A percentile compares a stretch with the other conserved stretches of the same genome.
These are phyloP conservation scores for Trissolcus basalis DNA, from an alignment of 1,140 invertebrate genomes.

Conservation along the genomic window DNA sequence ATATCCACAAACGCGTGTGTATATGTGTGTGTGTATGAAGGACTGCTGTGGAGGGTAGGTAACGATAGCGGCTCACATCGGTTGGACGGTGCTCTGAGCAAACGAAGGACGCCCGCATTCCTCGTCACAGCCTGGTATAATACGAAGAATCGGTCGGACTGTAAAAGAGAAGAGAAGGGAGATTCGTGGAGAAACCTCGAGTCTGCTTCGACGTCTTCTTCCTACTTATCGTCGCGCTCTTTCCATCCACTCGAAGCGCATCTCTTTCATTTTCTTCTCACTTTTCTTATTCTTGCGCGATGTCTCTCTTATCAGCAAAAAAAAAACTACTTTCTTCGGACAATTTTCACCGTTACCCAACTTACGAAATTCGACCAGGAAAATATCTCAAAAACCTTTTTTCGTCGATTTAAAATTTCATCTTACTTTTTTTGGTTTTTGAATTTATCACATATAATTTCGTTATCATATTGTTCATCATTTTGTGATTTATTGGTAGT, in stretches of 20 bases:
- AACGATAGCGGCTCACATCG: conserved; percentile 70
- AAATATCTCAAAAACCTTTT: conserved; percentile 13
- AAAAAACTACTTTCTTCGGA: conserved; percentile 24
- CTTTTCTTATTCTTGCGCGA: conserved; percentile 18
- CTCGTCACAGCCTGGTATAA: conserved; percentile 74
- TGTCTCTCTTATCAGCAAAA: conserved; percentile 7
- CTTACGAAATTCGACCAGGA: no score
- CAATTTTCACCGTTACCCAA: conserved; percentile 19
- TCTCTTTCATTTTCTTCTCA: conserved; percentile 34
- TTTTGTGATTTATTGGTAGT: no score
- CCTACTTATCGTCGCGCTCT: conserved; percentile 42
- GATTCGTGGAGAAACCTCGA: conserved; percentile 57
- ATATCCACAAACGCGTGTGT: not conserved
- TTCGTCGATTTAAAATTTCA: no score
- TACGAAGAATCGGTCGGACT: conserved; percentile 72
- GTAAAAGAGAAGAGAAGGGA: conserved; percentile 60
- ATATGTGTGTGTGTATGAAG: conserved; percentile 60
- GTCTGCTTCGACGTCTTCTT: conserved; percentile 53
- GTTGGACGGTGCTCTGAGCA: conserved; percentile 68
- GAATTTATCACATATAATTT: no score
- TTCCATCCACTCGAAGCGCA: conserved; percentile 21
- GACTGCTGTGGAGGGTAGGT: conserved; percentile 68
- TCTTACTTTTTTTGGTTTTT: no score
- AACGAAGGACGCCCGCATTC: conserved; percentile 77
- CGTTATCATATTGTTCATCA: no score